A percentile compares a stretch with the other conserved stretches of the same genome.
These are phyloP conservation scores for Rhynchonycteris naso DNA, from an alignment of 2,797 vertebrate genomes.

Conservation along the genomic window DNA sequence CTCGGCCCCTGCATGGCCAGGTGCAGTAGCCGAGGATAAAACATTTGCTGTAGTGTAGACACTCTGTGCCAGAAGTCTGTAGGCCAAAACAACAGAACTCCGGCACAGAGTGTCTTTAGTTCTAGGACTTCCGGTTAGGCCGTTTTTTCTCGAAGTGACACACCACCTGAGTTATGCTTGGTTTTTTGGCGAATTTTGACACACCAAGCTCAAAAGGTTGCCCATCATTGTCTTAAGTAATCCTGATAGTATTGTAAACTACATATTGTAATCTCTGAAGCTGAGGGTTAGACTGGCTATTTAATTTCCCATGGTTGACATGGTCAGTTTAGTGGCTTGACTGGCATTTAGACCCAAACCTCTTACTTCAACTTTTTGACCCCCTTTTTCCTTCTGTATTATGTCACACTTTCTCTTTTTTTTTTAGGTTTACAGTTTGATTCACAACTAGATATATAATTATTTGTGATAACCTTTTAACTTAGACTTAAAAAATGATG, in stretches of 20 bases:
- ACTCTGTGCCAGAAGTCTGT: too few species aligned
- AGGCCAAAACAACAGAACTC: too few species aligned
- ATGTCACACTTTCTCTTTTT: not conserved
- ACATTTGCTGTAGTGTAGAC: too few species aligned
- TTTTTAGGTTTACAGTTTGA: not conserved
- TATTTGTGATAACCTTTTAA: not conserved
- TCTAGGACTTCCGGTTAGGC: too few species aligned
- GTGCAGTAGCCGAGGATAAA: too few species aligned
- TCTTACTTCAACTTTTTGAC: not conserved
- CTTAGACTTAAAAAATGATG: not conserved
- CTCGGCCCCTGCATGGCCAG: too few species aligned
- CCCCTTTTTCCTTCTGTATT: not conserved
- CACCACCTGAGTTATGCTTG: too few species aligned
- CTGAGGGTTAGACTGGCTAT: not conserved
- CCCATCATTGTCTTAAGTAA: not conserved
- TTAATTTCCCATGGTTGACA: not conserved
- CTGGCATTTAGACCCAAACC: not conserved
- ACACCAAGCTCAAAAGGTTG: too few species aligned
- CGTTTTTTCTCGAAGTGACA: too few species aligned
- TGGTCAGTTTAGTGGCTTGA: not conserved
- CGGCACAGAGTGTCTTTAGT: too few species aligned
- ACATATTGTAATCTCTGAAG: not conserved
- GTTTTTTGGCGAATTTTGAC: too few species aligned
- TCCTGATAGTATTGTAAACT: not conserved
- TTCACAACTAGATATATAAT: not conserved